Base-by-base conservation (phyloP, 2,888 invertebrate species). In the Parnassius smintheus region DNA sequence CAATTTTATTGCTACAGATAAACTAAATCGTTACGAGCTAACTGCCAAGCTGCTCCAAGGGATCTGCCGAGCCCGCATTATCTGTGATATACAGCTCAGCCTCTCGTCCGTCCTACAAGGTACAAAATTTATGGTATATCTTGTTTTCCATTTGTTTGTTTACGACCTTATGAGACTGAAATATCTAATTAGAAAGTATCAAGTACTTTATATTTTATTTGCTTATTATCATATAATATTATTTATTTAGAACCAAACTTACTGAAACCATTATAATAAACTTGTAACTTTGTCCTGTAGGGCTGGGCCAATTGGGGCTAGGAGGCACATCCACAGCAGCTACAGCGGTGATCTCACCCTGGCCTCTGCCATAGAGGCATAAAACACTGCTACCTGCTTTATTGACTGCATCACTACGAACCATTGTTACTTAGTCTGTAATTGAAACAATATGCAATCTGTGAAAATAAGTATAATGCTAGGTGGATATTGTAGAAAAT, bases 231-330 rank as follows among this genome's bases (percentile, higher is more conserved):
- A 35, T 7, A 35, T 0, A 35, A 35, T 35, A 35, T 35, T 35
- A 1, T 0, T 35, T 35, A 35, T 35, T 7, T 35, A 35, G 7
- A 35, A 35, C 35, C 35, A 35, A 35, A 35, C 35, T 35, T 35
- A 35, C 35, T 35, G 4, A 35, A 35, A 35, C 35, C 35, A 35
- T 35, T 7, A 35, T 35, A 35, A 35, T 7, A 9, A 48, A 8
- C 8, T n/a, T 49, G 49, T 49, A 13, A 13, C 3, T 49, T 13
- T 56, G 18, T 59, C 13, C 86, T 85, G 67, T 89, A 93, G 93
- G 93, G 93, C 93, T 93, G 92, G 93, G 93, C 91, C 88, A 94
- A 93, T 93, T 91, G 93, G 94, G 94, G 93, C 94, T 93, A 91
- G 92, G 92, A 92, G 91, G 90, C 85, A 85, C 87, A 86, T 88